phyloP scores from a whole-genome alignment of 2,888 invertebrate species.

The Lasiommata megera region DNA sequence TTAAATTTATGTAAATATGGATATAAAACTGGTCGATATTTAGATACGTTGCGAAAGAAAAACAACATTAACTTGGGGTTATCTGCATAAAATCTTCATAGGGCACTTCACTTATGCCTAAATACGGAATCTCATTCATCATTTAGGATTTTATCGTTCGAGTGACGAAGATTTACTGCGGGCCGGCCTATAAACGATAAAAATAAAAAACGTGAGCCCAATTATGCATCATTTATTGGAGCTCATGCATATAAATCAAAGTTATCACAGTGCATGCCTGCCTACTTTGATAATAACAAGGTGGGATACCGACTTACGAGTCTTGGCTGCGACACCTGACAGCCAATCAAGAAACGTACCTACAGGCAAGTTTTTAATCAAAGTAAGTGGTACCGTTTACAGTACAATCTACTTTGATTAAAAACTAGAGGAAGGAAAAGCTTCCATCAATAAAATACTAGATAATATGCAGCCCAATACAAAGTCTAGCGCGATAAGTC shows the following conservation, averaged over 20 bases:
- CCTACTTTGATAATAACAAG: slow-evolving; percentile 55
- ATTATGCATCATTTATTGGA: slow-evolving; percentile 68
- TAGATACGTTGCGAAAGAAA: slow-evolving; percentile 13
- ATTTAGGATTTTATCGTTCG: slow-evolving; percentile 39
- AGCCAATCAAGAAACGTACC: slow-evolving; percentile 17
- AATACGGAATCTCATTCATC: slow-evolving; percentile 37
- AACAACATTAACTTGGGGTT: slow-evolving; percentile 15
- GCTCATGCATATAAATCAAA: slow-evolving; percentile 74
- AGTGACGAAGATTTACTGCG: slow-evolving; percentile 63
- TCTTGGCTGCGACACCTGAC: slow-evolving; percentile 38
- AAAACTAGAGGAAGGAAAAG: background rate
- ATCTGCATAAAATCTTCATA: slow-evolving; percentile 33
- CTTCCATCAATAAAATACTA: no score
- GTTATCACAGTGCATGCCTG: slow-evolving; percentile 48
- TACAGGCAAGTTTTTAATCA: slow-evolving; percentile 6
- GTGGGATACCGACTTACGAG: slow-evolving; percentile 36
- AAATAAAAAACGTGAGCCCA: slow-evolving; percentile 56
- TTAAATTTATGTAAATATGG: no score
- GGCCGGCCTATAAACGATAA: slow-evolving; percentile 50
- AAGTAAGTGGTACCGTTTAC: background rate
- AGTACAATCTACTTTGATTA: background rate
- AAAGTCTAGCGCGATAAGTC: no score
- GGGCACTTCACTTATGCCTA: slow-evolving; percentile 21
- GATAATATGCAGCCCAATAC: no score
- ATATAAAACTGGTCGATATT: background rate